Base-by-base conservation (phyloP, 2,113 vertebrate genomes). In the Peromyscus maniculatus region DNA sequence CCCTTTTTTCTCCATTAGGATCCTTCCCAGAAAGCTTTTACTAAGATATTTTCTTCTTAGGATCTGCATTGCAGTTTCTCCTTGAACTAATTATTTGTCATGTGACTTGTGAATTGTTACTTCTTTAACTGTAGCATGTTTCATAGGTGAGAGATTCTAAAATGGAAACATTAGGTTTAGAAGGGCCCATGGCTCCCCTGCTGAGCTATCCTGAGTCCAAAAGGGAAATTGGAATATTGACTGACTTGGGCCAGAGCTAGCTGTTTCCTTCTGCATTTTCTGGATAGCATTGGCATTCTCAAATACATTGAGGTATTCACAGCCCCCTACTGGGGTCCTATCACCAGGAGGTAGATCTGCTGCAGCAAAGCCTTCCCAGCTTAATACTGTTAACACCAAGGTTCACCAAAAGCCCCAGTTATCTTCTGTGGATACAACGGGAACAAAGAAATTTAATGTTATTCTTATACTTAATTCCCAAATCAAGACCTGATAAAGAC, bases 41-140 rank as follows among this genome's bases (percentile, higher is more conserved):
- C 22, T 91, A 88, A 66, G 22, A 57, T 92, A 74, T 43, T 94
- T 96, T 89, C n/a, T 21, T 22, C 89, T 15, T 69, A 52, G 55
- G 10, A 71, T 78, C 72, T 91, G 28, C 11, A 49, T 31, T 93
- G n/a, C 9, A 88, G 1, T 80, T 95, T 97, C 52, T 82, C 46
- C 15, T 43, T 82, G 57, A 93, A 11, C 15, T 93, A 88, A 82
- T 59, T 12, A 69, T 75, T 52, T 84, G 62, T 91, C 64, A 78
- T 89, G n/a, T 95, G 67, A 89, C 94, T 52, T 75, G 1, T 11
- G 88, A 82, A 7, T 46, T 84, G 11, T 67, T 78, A 28, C n/a
- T 89, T 43, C 15, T 80, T 93, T 22, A 79, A 39, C 24, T 8
- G 0, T 69, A 87, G 24, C 11, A 66, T 36, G 69, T 36, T 86